Evolutionary conservation across 2,888 invertebrate species (phyloP).

Genomic region (Drepana falcataria): DNA sequence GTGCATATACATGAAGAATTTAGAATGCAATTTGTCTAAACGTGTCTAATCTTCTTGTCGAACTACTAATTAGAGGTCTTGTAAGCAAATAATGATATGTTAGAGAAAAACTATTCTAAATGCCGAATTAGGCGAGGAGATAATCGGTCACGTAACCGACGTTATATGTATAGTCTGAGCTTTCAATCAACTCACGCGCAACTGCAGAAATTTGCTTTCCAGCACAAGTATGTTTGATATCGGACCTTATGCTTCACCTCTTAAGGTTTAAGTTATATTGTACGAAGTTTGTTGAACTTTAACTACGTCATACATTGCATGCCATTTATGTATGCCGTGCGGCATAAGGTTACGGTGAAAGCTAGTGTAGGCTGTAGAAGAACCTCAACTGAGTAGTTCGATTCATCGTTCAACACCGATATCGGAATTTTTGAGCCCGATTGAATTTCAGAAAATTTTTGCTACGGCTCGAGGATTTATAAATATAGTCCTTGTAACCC

Average conservation of each 20-base stretch:
- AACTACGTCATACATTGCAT: neutral
- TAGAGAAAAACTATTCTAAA: constrained; percentile 45
- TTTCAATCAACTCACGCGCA: constrained; percentile 53
- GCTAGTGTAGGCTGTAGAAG: neutral
- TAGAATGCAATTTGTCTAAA: constrained; percentile 20
- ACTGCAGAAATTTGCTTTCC: constrained; percentile 15
- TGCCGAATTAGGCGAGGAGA: constrained; percentile 51
- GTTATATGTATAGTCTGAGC: constrained; percentile 42
- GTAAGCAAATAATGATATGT: constrained; percentile 45
- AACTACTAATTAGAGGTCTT: constrained; percentile 28
- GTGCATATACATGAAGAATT: neutral
- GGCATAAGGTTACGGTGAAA: neutral
- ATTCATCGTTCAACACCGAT: too few relatives aligned
- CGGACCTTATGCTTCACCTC: constrained; percentile 8
- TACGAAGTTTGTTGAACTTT: neutral
- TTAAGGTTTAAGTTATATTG: neutral
- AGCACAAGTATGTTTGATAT: constrained; percentile 12
- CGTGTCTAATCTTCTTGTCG: constrained; percentile 33
- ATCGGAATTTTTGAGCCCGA: too few relatives aligned
- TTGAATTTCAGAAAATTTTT: too few relatives aligned
- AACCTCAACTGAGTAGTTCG: neutral
- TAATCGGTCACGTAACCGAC: constrained; percentile 61
- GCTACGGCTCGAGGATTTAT: too few relatives aligned
- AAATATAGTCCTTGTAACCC: too few relatives aligned
- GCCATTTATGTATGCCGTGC: neutral